Percentiles rank a stretch among this genome's conserved stretches.
These are phyloP conservation scores for Xerus rutilus DNA, from an alignment of 2,797 vertebrate species.

Conservation along the genomic window DNA sequence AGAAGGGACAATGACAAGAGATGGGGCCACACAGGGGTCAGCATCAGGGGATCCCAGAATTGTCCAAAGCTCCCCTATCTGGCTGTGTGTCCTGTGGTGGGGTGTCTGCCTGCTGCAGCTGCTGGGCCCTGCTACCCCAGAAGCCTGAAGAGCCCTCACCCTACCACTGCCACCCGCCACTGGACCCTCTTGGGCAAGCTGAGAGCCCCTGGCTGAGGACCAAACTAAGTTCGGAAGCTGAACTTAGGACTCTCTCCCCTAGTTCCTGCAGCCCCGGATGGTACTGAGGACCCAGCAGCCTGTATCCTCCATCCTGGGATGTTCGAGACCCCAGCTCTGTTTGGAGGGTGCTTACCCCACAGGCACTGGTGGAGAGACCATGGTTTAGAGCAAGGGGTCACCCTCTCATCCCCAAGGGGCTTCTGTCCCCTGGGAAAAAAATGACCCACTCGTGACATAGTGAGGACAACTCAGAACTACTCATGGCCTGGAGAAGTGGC, in stretches of 20 bases:
- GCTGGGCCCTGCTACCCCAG: neutral
- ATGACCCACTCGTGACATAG: neutral
- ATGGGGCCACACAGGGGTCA: neutral
- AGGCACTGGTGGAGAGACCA: neutral
- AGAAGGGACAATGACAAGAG: neutral
- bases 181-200: rapidly evolving
- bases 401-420: rapidly evolving
- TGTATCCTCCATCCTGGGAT: neutral
- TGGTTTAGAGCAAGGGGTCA: neutral
- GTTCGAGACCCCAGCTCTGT: neutral
- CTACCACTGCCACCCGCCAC: neutral
- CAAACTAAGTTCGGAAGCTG: neutral
- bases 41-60: no score
- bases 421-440: neutral
- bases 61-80: rapidly evolving
- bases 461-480: neutral
- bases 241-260: neutral
- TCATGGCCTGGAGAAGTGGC: neutral
- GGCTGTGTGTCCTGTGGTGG: neutral
- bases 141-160: neutral
- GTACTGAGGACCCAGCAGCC: neutral
- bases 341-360: neutral
- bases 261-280: neutral
- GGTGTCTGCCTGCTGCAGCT: neutral
- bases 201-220: neutral